These are phyloP conservation scores for Copidosoma floridanum DNA, from an alignment of 1,140 invertebrate species.

Conservation along the genomic window DNA sequence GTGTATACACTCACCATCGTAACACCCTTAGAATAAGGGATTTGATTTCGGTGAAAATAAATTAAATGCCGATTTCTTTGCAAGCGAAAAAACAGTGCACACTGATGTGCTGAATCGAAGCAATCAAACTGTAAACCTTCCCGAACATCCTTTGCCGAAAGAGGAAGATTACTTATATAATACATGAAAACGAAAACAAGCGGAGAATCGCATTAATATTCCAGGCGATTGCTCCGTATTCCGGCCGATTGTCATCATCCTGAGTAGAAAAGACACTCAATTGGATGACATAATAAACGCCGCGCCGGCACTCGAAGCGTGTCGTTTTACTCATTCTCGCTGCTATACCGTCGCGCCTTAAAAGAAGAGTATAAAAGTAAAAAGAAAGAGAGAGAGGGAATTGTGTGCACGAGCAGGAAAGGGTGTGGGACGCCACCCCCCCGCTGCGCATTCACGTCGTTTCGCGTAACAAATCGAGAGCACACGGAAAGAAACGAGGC, in stretches of 20 bases:
- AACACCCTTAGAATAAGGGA: too few species aligned
- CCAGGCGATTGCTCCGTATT: conserved; percentile 13
- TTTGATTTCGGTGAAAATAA: too few species aligned
- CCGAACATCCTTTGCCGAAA: too few species aligned
- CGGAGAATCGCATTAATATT: conserved; percentile 16
- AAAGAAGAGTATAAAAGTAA: too few species aligned
- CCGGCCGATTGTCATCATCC: conserved; percentile 18
- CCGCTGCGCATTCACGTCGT: conserved; percentile 6
- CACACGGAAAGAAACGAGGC: not conserved
- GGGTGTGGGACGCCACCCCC: too few species aligned
- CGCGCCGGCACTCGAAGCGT: conserved; percentile 6
- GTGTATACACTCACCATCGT: too few species aligned
- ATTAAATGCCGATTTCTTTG: too few species aligned
- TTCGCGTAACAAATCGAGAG: conserved; percentile 18
- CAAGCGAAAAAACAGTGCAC: too few species aligned
- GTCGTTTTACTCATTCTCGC: conserved; percentile 14
- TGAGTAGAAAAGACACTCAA: conserved; percentile 19
- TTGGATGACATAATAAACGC: conserved; percentile 27
- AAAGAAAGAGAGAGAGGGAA: too few species aligned
- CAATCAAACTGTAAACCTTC: too few species aligned
- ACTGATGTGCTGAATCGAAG: too few species aligned
- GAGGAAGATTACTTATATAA: not conserved
- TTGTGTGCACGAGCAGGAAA: too few species aligned
- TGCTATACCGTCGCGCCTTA: not conserved
- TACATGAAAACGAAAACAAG: not conserved